Conservation (phyloP, 35 echinoderm and acorn worm genomes). For the Strongylocentrotus purpuratus region DNA sequence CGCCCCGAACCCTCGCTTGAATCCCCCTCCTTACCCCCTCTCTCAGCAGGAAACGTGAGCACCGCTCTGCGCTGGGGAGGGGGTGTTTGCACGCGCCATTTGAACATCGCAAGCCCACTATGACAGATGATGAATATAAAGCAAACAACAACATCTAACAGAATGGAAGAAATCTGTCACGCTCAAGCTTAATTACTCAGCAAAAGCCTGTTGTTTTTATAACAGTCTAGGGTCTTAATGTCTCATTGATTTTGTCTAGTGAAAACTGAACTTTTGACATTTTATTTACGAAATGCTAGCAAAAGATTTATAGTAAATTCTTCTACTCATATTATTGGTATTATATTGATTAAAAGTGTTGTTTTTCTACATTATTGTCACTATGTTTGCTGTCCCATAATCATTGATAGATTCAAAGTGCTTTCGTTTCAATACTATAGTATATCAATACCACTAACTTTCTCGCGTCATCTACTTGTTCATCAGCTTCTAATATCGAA, state of each 20-base stretch:
- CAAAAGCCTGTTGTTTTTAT: not conserved
- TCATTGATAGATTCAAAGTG: too few species aligned
- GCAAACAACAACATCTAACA: not conserved
- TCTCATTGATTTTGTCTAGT: too few species aligned
- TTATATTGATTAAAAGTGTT: too few species aligned
- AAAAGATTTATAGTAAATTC: too few species aligned
- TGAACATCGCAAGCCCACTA: not conserved
- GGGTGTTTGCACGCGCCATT: not conserved
- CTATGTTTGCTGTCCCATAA: too few species aligned
- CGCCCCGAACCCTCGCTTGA: not conserved
- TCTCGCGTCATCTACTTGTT: too few species aligned
- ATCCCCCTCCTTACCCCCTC: not conserved
- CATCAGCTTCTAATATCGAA: too few species aligned
- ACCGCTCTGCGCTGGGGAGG: not conserved
- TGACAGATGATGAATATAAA: not conserved
- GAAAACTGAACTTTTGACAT: not conserved
- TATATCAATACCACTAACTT: too few species aligned
- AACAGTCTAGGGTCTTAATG: not conserved
- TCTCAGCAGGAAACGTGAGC: not conserved
- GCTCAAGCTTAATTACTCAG: not conserved
- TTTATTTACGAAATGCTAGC: not conserved
- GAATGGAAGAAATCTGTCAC: not conserved
- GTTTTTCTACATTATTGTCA: too few species aligned
- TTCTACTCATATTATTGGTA: too few species aligned
- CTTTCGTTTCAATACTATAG: too few species aligned